These are phyloP conservation scores for Euwallacea fornicatus DNA, from an alignment of 1,140 invertebrate genomes.

Conservation along the genomic window DNA sequence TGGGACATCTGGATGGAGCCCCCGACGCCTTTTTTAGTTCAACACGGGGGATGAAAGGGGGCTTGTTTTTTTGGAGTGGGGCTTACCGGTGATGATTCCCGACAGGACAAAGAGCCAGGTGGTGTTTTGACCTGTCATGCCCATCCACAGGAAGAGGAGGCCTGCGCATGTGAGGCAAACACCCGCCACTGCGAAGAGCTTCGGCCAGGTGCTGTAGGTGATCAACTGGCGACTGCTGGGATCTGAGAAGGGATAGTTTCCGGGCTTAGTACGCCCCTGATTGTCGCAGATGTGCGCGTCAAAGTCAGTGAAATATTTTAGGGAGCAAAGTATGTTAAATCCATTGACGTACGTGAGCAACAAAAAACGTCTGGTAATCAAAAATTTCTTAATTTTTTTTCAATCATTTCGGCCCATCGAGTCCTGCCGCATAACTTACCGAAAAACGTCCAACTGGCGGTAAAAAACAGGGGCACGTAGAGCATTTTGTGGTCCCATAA, in stretches of 20 bases:
- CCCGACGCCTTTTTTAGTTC: slow-evolving; percentile 43
- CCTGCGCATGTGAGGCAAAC: slow-evolving; percentile 49
- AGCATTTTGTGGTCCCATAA: slow-evolving; percentile 46
- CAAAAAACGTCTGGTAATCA: neutral
- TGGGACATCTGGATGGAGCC: slow-evolving; percentile 47
- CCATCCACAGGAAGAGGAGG: slow-evolving; percentile 51
- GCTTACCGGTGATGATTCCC: slow-evolving; percentile 46
- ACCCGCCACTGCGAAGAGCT: slow-evolving; percentile 46
- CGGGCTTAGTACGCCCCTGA: neutral
- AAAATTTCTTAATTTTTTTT: neutral
- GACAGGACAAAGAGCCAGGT: slow-evolving; percentile 39
- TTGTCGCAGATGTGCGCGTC: neutral
- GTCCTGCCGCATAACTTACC: slow-evolving; percentile 36
- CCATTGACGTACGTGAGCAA: too few relatives aligned
- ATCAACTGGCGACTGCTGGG: slow-evolving; percentile 42
- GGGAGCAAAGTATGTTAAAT: neutral
- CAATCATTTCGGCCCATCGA: too few relatives aligned
- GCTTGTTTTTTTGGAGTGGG: neutral
- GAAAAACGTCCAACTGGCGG: slow-evolving; percentile 39
- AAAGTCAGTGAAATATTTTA: neutral
- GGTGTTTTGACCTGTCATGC: slow-evolving; percentile 36
- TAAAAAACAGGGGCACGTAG: slow-evolving; percentile 45
- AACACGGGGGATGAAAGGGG: slow-evolving; percentile 25
- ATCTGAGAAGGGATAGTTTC: slow-evolving; percentile 33
- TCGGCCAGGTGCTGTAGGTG: slow-evolving; percentile 47